phyloP scores from a whole-genome alignment of 2,797 vertebrate genomes.

The Lepus oiostolus region DNA sequence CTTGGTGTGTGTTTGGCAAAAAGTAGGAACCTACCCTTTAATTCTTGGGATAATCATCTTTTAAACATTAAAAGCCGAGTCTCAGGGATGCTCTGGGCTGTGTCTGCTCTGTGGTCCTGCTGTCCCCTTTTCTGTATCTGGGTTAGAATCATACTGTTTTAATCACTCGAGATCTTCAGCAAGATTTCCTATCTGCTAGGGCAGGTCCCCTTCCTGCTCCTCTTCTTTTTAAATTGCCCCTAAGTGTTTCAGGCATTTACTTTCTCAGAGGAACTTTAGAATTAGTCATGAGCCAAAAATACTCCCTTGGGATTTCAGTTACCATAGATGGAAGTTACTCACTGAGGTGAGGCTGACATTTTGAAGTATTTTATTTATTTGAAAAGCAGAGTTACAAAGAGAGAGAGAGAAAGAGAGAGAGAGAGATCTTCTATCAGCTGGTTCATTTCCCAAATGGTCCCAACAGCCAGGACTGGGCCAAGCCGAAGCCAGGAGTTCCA shows the following conservation, averaged over 20 bases:
- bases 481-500: no score
- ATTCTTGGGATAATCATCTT: background rate
- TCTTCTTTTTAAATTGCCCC: background rate
- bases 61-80: constrained; percentile 16
- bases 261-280: constrained; percentile 56
- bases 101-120: background rate
- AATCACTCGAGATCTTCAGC: background rate
- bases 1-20: constrained; percentile 36
- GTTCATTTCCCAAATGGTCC: no score
- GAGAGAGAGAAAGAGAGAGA: no score
- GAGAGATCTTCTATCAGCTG: no score
- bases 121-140: background rate
- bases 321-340: background rate
- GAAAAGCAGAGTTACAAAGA: no score
- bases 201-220: background rate
- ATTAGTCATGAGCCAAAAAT: background rate
- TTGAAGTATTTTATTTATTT: no score
- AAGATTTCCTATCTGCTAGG: background rate
- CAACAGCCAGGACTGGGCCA: no score
- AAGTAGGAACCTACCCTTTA: background rate
- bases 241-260: background rate
- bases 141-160: background rate
- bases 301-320: background rate
- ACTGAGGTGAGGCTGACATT: background rate
- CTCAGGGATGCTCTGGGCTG: background rate